Percentiles rank a stretch among this genome's conserved stretches.
phyloP scores from a whole-genome alignment of 1,140 invertebrate genomes.

The Ostrea edulis region DNA sequence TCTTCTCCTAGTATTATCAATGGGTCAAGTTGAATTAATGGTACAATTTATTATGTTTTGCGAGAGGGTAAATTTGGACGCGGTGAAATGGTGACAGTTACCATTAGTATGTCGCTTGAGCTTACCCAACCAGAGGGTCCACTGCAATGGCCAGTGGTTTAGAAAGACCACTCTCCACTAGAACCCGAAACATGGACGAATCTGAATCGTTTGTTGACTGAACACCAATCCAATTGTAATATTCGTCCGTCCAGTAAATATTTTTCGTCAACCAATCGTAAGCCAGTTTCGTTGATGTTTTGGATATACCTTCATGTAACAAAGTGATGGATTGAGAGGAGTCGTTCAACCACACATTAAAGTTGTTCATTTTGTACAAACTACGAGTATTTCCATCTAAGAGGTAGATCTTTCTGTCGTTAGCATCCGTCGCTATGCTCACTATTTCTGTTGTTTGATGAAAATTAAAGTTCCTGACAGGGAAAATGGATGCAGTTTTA shows the following conservation, averaged over 20 bases:
- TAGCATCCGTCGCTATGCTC: conserved; percentile 39
- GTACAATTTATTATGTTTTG: no score
- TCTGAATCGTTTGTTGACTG: conserved; percentile 15
- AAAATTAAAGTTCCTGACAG: conserved; percentile 42
- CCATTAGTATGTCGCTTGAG: background rate
- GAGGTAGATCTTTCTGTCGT: conserved; percentile 19
- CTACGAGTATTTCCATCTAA: conserved; percentile 44
- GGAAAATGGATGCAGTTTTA: conserved; percentile 86
- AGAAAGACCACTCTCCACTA: conserved; percentile 30
- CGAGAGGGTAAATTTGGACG: no score
- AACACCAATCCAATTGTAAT: conserved; percentile 46
- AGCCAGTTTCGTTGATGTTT: conserved; percentile 26
- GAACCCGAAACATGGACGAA: conserved; percentile 31
- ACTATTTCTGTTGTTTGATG: conserved; percentile 42
- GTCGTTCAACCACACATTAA: conserved; percentile 49
- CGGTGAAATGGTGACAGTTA: no score
- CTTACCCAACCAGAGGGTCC: conserved; percentile 42
- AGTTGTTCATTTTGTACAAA: conserved; percentile 48
- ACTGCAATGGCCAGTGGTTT: conserved; percentile 45
- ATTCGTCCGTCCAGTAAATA: conserved; percentile 51
- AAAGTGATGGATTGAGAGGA: conserved; percentile 21
- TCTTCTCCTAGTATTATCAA: no score
- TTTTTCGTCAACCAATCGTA: conserved; percentile 49
- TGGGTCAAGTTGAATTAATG: no score
- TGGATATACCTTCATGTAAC: conserved; percentile 45